Evolutionary conservation across 2,113 vertebrate genomes (phyloP).

Genomic region (Axis porcinus): DNA sequence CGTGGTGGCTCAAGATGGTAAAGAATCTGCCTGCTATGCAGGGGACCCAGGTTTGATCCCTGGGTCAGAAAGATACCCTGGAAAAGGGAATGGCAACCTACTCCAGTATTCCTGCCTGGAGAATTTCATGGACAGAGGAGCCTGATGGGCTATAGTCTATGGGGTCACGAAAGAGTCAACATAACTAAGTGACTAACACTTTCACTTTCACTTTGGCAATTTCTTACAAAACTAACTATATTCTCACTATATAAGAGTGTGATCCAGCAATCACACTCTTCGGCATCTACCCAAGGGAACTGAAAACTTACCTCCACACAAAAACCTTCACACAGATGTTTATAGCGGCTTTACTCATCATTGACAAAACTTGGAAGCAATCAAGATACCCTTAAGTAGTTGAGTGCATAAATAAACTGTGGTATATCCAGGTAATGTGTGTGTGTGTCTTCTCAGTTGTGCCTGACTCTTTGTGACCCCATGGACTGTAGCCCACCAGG

Average conservation of each 20-base stretch:
- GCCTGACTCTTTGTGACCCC: not conserved
- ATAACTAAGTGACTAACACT: not conserved
- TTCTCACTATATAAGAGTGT: not conserved
- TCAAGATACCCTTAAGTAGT: not conserved
- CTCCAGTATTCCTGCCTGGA: not conserved
- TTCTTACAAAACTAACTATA: not conserved
- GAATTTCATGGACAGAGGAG: not conserved
- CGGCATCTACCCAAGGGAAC: not conserved
- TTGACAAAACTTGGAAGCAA: not conserved
- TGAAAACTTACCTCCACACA: not conserved
- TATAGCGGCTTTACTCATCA: not conserved
- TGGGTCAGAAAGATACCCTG: not conserved
- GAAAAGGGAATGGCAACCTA: not conserved
- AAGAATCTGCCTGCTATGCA: not conserved
- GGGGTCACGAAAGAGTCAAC: not conserved
- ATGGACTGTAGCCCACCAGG: not conserved
- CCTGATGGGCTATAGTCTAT: not conserved
- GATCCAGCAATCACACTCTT: not conserved
- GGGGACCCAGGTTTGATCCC: not conserved
- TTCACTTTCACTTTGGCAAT: not conserved
- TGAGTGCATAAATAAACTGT: not conserved
- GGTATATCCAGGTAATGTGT: not conserved
- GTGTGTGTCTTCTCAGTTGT: not conserved
- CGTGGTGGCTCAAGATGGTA: not conserved
- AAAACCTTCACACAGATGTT: not conserved